Base-by-base conservation (phyloP, 2,797 vertebrate genomes). In the Rhinophrynus dorsalis region DNA sequence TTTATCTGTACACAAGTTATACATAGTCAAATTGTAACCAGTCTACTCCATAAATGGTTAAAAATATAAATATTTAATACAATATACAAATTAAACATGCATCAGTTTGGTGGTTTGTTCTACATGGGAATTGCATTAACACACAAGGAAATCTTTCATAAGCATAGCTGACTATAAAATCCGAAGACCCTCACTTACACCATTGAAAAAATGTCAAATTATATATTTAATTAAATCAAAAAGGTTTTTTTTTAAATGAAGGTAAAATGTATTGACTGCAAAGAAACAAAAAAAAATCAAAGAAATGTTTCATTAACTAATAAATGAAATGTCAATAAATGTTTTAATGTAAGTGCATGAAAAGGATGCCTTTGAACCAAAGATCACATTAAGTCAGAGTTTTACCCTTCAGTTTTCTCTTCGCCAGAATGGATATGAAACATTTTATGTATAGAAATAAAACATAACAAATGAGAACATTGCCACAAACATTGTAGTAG, bases 391-490 rank as follows among this genome's bases (percentile, higher is more conserved):
- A n/a, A n/a, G 66, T 73, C 62, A 66, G 47, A 44, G 23, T 52
- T 44, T 57, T 73, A 61, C 69, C 69, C n/a, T 40, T 27, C 29
- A 59, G 69, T 59, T 59, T 73, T 59, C 44, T 59, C 20, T 33
- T 58, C 57, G 50, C 67, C 68, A 71, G 62, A 30, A 59, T 55
- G 40, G 69, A 73, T 59, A 57, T 15, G 10, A 66, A 65, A 45
- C 55, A 60, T 54, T 73, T 73, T 73, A 57, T 48, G 54, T 64
- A 59, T 66, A 52, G n/a, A n/a, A n/a, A n/a, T n/a, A n/a, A n/a
- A n/a, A n/a, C n/a, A n/a, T n/a, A n/a, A n/a, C n/a, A n/a, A n/a
- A n/a, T n/a, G n/a, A n/a, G n/a, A n/a, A n/a, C n/a, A n/a, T n/a
- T n/a, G n/a, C n/a, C n/a, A n/a, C n/a, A n/a, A n/a, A n/a, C n/a